Conservation (phyloP, 2,797 vertebrate genomes). For the Centroberyx gerrardi region DNA sequence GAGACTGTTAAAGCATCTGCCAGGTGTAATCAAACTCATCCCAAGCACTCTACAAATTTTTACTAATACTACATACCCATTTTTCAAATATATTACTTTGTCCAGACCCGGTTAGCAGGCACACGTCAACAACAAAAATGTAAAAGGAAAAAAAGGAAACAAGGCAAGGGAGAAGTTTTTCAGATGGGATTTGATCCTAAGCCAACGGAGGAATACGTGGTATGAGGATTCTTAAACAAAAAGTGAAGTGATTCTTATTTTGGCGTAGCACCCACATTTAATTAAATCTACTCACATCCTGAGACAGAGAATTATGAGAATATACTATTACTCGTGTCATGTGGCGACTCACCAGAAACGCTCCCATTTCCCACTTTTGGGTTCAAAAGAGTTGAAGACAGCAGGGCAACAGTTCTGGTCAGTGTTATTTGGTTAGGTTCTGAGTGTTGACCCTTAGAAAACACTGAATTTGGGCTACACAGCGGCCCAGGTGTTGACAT, state of each 20-base stretch:
- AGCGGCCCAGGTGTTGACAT: slow-evolving; percentile 34
- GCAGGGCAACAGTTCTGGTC: too few species aligned
- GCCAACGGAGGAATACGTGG: background rate
- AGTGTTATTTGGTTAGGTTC: slow-evolving; percentile 15
- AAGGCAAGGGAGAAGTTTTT: background rate
- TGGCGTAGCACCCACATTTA: background rate
- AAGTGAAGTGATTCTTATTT: background rate
- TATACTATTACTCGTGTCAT: background rate
- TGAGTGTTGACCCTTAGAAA: slow-evolving; percentile 25
- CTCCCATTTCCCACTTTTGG: too few species aligned
- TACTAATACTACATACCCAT: slow-evolving; percentile 1
- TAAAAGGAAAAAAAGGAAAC: too few species aligned
- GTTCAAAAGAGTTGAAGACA: too few species aligned
- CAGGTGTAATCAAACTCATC: slow-evolving; percentile 51
- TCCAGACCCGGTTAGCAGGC: background rate
- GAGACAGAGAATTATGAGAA: background rate
- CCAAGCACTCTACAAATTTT: slow-evolving; percentile 1
- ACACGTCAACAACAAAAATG: too few species aligned
- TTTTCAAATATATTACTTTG: background rate
- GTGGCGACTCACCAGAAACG: background rate
- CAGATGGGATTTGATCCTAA: background rate
- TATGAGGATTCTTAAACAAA: background rate
- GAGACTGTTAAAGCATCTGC: slow-evolving; percentile 40
- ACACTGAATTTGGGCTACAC: slow-evolving; percentile 42
- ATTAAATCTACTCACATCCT: background rate